Percentiles rank a stretch among this genome's conserved stretches.
Conservation (phyloP, 2,113 vertebrate species). For the Tragelaphus strepsiceros region DNA sequence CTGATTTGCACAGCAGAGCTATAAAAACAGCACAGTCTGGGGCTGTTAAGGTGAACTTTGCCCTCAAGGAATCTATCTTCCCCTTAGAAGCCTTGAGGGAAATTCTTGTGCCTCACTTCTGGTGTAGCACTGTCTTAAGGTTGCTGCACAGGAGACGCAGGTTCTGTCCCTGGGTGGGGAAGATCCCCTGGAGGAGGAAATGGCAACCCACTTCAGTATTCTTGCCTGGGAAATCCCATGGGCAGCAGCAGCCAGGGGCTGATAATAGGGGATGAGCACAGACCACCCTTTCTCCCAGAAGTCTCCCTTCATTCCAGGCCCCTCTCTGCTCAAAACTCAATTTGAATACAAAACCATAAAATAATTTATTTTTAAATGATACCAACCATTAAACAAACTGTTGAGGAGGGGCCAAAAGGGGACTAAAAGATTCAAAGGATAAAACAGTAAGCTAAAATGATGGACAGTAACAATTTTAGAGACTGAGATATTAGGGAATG, state of each 20-base stretch:
- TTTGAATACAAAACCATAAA: neutral
- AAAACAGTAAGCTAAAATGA: neutral
- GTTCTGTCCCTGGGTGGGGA: neutral
- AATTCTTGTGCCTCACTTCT: neutral
- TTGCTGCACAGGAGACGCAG: neutral
- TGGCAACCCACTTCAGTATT: neutral
- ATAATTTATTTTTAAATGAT: neutral
- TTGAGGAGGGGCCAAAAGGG: neutral
- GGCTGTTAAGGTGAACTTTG: neutral
- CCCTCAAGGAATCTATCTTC: neutral
- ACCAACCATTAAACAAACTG: neutral
- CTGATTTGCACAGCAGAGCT: neutral
- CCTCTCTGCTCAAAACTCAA: neutral
- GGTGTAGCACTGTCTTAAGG: neutral
- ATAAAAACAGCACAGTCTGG: neutral
- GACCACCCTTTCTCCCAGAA: rapidly evolving
- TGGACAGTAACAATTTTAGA: neutral
- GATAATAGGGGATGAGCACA: too few relatives aligned
- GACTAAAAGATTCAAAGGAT: neutral
- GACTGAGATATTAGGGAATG: neutral
- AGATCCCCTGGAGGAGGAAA: neutral
- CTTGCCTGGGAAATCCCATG: neutral
- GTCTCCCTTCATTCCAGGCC: neutral
- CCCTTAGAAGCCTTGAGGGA: neutral
- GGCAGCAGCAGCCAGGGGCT: neutral